These are phyloP conservation scores for Tachypleus tridentatus DNA, from an alignment of 1,140 invertebrate species.

Conservation along the genomic window DNA sequence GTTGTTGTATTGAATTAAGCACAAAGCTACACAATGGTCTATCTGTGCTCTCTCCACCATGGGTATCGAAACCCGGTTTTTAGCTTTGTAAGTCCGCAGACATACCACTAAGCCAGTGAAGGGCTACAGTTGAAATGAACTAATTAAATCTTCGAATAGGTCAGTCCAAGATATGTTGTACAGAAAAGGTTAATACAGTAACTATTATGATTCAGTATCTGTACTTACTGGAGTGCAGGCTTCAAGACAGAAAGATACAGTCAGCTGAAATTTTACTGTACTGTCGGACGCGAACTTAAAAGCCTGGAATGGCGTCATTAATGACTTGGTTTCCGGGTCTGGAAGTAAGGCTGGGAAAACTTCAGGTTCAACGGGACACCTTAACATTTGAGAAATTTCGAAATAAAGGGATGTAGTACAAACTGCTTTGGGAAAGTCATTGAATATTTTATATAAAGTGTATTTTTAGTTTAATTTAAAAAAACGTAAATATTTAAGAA, in stretches of 20 bases:
- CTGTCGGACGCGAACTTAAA: constrained; percentile 55
- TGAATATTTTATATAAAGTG: not conserved
- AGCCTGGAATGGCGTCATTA: constrained; percentile 46
- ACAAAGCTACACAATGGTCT: no score
- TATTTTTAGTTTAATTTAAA: not conserved
- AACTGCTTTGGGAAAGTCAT: not conserved
- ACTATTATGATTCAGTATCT: no score
- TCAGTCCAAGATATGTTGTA: no score
- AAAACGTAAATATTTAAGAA: not conserved
- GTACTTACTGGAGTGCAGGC: constrained; percentile 44
- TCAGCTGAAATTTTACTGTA: constrained; percentile 49
- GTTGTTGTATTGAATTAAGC: no score
- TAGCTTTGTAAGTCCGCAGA: no score
- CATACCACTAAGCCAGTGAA: no score
- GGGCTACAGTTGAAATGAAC: no score
- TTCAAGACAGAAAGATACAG: constrained; percentile 49
- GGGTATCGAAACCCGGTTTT: no score
- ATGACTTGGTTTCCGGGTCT: constrained; percentile 28
- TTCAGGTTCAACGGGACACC: constrained; percentile 39
- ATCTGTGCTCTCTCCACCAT: no score
- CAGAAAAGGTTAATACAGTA: no score
- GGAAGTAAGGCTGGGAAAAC: constrained; percentile 39
- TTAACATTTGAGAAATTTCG: constrained; percentile 2
- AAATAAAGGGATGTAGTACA: not conserved
- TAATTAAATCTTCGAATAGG: no score